Evolutionary conservation across 2,797 vertebrate genomes (phyloP).

Genomic region (Urophycis tenuis): DNA sequence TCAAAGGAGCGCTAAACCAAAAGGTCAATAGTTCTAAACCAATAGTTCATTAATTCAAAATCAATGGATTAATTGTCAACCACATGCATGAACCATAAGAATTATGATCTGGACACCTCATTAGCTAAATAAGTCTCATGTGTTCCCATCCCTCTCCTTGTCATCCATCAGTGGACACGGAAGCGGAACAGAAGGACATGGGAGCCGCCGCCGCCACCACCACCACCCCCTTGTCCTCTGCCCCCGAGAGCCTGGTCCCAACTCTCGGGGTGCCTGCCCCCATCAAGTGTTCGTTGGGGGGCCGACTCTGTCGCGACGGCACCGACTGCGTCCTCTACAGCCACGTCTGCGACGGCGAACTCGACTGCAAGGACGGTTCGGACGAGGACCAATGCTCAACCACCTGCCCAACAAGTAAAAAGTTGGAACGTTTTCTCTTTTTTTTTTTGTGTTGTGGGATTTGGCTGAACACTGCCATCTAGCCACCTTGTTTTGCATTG

Average conservation of each 20-base stretch:
- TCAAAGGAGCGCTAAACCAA: background rate
- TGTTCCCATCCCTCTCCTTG: background rate
- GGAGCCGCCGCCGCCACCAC: background rate
- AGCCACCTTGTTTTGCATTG: background rate
- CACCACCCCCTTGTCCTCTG: background rate
- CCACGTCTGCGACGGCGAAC: conserved; percentile 77
- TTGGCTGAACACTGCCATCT: background rate
- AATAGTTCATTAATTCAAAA: too few species aligned
- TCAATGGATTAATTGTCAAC: too few species aligned
- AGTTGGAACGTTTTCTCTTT: background rate
- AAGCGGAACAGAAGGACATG: background rate
- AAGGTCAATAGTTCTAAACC: too few species aligned
- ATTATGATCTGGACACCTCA: background rate
- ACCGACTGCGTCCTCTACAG: conserved; percentile 65
- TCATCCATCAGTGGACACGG: background rate
- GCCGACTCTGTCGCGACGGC: conserved; percentile 66
- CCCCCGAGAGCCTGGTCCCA: conserved; percentile 47
- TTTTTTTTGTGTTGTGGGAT: background rate
- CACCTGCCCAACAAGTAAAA: conserved; percentile 55
- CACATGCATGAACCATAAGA: too few species aligned
- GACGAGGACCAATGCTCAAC: conserved; percentile 76
- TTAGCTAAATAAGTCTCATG: background rate
- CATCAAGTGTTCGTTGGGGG: conserved; percentile 55
- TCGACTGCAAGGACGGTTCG: conserved; percentile 80
- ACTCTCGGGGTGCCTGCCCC: conserved; percentile 29